Evolutionary conservation across 2,888 invertebrate species (phyloP).

Genomic region (Leucozona laternaria): DNA sequence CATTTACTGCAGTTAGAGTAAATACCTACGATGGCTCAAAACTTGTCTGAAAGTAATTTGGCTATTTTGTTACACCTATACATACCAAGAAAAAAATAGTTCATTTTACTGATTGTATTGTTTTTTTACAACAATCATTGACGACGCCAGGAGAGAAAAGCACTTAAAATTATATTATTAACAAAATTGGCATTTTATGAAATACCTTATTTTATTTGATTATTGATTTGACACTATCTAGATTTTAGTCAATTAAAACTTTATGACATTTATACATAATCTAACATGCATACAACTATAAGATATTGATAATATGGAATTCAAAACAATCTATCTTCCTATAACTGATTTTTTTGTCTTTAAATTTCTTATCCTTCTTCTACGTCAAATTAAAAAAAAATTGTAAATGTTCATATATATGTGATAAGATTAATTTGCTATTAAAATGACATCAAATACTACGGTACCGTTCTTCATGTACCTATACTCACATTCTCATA

Average conservation of each 20-base stretch:
- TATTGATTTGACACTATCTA: constrained; percentile 18
- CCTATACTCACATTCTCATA: too few species aligned
- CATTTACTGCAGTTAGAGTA: neutral
- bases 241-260: constrained; percentile 6
- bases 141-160: neutral
- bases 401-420: neutral
- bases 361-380: neutral
- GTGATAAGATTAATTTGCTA: constrained; percentile 1
- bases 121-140: neutral
- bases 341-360: too few species aligned
- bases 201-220: neutral
- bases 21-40: neutral
- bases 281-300: neutral
- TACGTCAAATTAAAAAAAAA: neutral
- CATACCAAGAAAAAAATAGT: neutral
- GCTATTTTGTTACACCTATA: neutral
- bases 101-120: neutral
- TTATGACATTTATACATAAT: neutral
- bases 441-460: neutral
- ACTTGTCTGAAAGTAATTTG: neutral
- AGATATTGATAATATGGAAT: neutral
- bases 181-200: neutral
- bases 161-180: neutral
- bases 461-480: too few species aligned
- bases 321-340: neutral